These are phyloP conservation scores for Brenthis hecate DNA, from an alignment of 2,888 invertebrate genomes.

Conservation along the genomic window DNA sequence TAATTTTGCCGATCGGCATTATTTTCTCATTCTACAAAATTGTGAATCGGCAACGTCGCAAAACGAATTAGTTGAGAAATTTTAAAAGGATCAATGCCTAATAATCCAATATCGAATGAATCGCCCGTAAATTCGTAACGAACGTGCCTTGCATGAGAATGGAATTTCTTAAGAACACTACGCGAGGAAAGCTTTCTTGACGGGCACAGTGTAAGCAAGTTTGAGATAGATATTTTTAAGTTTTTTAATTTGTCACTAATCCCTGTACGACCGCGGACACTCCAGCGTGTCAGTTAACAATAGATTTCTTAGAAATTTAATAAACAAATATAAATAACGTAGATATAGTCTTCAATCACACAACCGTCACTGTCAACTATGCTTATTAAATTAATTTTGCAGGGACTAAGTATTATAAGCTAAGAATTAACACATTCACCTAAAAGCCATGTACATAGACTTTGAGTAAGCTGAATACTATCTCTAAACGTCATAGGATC, in stretches of 20 bases:
- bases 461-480: constrained; percentile 3
- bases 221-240: not conserved
- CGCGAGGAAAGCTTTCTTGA: constrained; percentile 50
- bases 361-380: too few species aligned
- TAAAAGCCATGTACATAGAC: not conserved
- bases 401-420: not conserved
- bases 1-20: constrained; percentile 63
- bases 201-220: constrained; percentile 30
- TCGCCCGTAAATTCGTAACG: constrained; percentile 74
- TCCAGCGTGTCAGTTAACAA: too few species aligned
- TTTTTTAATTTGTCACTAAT: not conserved
- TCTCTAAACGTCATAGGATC: not conserved
- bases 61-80: constrained; percentile 49
- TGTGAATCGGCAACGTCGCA: constrained; percentile 60
- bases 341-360: too few species aligned
- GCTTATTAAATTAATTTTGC: too few species aligned
- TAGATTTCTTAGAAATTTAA: too few species aligned
- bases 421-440: constrained; percentile 1
- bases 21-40: constrained; percentile 64
- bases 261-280: too few species aligned
- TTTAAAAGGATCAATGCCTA: constrained; percentile 79
- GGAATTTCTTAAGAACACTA: constrained; percentile 47
- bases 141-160: constrained; percentile 66
- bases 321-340: too few species aligned
- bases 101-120: constrained; percentile 81